Evolutionary conservation across 2,113 vertebrate genomes (phyloP).

Genomic region (Xyliphius kryptos): DNA sequence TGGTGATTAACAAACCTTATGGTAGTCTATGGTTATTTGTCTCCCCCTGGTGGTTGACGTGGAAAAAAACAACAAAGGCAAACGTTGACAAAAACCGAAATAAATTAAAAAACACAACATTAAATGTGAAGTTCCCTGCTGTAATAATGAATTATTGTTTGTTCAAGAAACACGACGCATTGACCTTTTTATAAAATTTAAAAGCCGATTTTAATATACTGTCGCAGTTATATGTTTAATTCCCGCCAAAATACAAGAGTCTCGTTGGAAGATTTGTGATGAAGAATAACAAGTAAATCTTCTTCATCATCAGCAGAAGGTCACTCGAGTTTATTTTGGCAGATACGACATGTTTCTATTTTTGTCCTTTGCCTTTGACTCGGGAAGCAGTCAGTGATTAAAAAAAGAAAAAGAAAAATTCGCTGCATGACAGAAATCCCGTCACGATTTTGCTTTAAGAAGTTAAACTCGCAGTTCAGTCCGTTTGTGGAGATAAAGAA

Average conservation of each 20-base stretch:
- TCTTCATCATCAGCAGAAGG: background rate
- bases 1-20: too few species aligned
- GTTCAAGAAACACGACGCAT: too few species aligned
- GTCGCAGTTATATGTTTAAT: too few species aligned
- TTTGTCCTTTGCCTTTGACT: constrained; percentile 46
- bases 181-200: too few species aligned
- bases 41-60: background rate
- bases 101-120: background rate
- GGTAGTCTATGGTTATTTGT: background rate
- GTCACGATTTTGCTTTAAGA: background rate
- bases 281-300: background rate
- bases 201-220: too few species aligned
- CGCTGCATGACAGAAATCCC: constrained; percentile 12
- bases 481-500: too few species aligned
- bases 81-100: background rate
- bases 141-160: too few species aligned
- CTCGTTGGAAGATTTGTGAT: background rate
- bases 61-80: background rate
- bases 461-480: background rate
- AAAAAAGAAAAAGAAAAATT: constrained; percentile 18
- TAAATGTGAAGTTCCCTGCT: too few species aligned
- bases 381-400: constrained; percentile 41
- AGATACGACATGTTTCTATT: constrained; percentile 31
- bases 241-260: too few species aligned
- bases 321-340: constrained; percentile 3